Evolutionary conservation across 2,113 vertebrate species (phyloP), one percentile per base, ranked within the genome.

Genomic region (Condylura cristata): DNA sequence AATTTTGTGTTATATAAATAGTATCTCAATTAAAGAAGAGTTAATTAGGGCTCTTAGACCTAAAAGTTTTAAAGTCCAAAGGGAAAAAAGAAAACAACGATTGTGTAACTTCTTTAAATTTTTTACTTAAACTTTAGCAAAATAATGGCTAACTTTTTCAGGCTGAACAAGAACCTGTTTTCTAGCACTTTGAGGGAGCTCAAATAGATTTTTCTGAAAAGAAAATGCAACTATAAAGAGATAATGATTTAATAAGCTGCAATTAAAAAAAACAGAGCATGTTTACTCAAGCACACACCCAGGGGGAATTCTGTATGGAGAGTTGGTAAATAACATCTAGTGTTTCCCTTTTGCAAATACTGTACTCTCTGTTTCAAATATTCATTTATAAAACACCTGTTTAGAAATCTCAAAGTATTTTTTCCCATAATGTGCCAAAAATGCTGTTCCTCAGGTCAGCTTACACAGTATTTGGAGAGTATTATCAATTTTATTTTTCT

Each of bases 261-360:
- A 91, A 60, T 93, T 56, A 84, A 83, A 90, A 83, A 90, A 58
- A 95, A 88, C n/a, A 94, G 74, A 92, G 39, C 58, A 93, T n/a
- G 83, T 80, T 90, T 91, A 79, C 61, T 92, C 72, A 92, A 89
- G 39, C 84, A 95, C 41, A 93, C n/a, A 94, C 32, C 34, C 39
- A 89, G 13, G 51, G 26, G n/a, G 12, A 51, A 56, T 86, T 95
- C 58, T 83, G 6, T 81, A 91, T 93, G 18, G 41, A 90, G 28
- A 66, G 32, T 22, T 83, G 39, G 78, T 96, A 91, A 65, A 30
- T 66, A 93, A 76, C 79, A 82, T 37, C n/a, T 84, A 39, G 26
- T 91, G 84, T 30, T 16, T 24, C 34, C 39, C 28, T 74, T 88
- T 71, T 48, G 80, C 32, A 91, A 93, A 68, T 71, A 94, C 37